phyloP scores from a whole-genome alignment of 2,797 vertebrate species.

The Intellagama lesueurii region DNA sequence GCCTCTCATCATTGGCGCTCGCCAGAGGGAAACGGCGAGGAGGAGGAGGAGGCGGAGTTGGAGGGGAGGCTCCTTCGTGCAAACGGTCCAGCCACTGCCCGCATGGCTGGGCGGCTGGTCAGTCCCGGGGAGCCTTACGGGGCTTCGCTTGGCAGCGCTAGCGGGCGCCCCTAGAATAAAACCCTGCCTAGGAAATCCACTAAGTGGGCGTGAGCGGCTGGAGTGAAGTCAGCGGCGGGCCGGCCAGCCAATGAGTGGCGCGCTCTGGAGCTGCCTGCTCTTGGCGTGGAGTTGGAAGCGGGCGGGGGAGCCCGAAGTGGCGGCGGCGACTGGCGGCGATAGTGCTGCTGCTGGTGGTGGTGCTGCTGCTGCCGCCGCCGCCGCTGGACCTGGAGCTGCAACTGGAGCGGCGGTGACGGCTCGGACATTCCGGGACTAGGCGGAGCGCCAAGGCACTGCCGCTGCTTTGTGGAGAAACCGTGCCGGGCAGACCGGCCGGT shows the following conservation, averaged over 20 bases:
- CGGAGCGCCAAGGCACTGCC: constrained; percentile 61
- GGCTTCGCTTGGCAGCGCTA: background rate
- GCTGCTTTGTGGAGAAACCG: constrained; percentile 40
- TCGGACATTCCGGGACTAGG: constrained; percentile 41
- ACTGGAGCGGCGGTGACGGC: background rate
- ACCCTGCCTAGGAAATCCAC: constrained; percentile 11
- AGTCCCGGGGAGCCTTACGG: background rate
- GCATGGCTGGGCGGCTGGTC: no score
- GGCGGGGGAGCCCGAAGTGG: constrained; percentile 7
- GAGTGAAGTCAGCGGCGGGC: constrained; percentile 57
- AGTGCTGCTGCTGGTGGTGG: background rate
- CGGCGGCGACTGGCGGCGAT: background rate
- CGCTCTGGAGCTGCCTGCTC: constrained; percentile 7
- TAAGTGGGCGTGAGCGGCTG: constrained; percentile 13
- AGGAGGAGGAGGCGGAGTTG: background rate
- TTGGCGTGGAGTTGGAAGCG: background rate
- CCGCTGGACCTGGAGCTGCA: background rate
- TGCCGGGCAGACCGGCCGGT: constrained; percentile 29
- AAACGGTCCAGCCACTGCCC: no score
- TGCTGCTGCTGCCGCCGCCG: no score
- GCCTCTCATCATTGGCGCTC: background rate
- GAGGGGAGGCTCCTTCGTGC: background rate
- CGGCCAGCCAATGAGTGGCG: constrained; percentile 55
- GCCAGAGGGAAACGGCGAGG: background rate
- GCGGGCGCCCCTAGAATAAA: constrained; percentile 30